Conservation (phyloP, 2,888 invertebrate genomes). For the Apoderus coryli region DNA sequence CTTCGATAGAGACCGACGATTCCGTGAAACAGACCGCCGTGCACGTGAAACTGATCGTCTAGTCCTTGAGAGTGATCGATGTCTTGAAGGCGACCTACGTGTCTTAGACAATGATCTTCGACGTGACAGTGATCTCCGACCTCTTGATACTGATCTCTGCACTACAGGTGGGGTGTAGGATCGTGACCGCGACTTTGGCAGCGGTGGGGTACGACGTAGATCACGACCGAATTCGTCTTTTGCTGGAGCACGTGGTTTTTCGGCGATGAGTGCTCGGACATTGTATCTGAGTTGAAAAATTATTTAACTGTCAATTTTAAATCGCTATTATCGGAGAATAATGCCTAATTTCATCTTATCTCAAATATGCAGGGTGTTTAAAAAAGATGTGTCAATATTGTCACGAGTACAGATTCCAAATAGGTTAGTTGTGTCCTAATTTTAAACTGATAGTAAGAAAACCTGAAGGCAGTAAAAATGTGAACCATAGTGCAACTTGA, state of each 20-base stretch:
- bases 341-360: too few relatives aligned
- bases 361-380: too few relatives aligned
- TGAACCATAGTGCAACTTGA: too few relatives aligned
- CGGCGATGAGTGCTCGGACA: slow-evolving; percentile 62
- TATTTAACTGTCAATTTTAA: too few relatives aligned
- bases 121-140: slow-evolving; percentile 21
- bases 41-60: slow-evolving; percentile 20
- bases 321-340: too few relatives aligned
- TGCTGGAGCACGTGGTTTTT: slow-evolving; percentile 38
- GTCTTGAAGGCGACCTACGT: slow-evolving; percentile 19
- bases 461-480: too few relatives aligned
- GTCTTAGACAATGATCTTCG: slow-evolving; percentile 19
- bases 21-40: slow-evolving; percentile 17
- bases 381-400: too few relatives aligned
- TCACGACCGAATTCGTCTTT: slow-evolving; percentile 73
- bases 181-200: slow-evolving; percentile 19
- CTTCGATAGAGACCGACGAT: slow-evolving; percentile 14
- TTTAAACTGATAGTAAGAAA: too few relatives aligned
- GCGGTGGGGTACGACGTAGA: slow-evolving; percentile 28
- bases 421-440: too few relatives aligned
- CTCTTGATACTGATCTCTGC: slow-evolving; percentile 12
- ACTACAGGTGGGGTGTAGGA: slow-evolving; percentile 22
- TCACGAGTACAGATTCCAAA: too few relatives aligned
- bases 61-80: slow-evolving; percentile 19
- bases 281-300: too few relatives aligned